phyloP scores from a whole-genome alignment of 2,888 invertebrate genomes.

The Leucoma salicis region DNA sequence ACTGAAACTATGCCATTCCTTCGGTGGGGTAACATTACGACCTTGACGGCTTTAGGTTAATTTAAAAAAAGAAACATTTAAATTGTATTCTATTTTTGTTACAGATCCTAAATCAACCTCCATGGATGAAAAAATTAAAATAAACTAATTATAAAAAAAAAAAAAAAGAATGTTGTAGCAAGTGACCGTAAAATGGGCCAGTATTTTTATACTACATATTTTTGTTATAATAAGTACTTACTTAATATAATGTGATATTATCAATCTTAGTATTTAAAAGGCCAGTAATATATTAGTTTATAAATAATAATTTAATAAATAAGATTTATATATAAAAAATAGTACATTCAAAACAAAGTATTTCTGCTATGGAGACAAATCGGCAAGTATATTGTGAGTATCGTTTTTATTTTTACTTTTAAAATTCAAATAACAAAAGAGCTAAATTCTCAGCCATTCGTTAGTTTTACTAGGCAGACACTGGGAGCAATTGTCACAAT shows the following conservation, averaged over 20 bases:
- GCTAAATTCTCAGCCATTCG: no score
- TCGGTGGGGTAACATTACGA: no score
- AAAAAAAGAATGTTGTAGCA: slow-evolving; percentile 4
- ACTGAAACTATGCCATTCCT: no score
- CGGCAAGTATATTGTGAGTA: slow-evolving; percentile 22
- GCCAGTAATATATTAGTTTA: slow-evolving; percentile 49
- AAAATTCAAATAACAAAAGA: no score
- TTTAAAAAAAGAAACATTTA: not conserved
- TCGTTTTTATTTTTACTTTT: no score
- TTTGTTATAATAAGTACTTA: not conserved
- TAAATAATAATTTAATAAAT: slow-evolving; percentile 13
- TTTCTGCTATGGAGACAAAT: slow-evolving; percentile 11
- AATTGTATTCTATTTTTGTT: slow-evolving; percentile 24
- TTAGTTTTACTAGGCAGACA: no score
- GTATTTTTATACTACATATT: slow-evolving; percentile 15
- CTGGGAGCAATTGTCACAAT: no score
- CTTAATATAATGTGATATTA: slow-evolving; percentile 22
- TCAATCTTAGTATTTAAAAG: slow-evolving; percentile 28
- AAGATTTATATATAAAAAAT: no score
- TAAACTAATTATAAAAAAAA: not conserved
- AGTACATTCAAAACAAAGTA: no score
- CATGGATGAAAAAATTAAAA: slow-evolving; percentile 7
- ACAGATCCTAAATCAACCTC: slow-evolving; percentile 25
- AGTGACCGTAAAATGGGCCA: slow-evolving; percentile 22
- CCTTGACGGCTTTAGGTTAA: no score